These are phyloP conservation scores for Montipora sp. DNA, from an alignment of 64 coral and sea anemone genomes.

Conservation along the genomic window DNA sequence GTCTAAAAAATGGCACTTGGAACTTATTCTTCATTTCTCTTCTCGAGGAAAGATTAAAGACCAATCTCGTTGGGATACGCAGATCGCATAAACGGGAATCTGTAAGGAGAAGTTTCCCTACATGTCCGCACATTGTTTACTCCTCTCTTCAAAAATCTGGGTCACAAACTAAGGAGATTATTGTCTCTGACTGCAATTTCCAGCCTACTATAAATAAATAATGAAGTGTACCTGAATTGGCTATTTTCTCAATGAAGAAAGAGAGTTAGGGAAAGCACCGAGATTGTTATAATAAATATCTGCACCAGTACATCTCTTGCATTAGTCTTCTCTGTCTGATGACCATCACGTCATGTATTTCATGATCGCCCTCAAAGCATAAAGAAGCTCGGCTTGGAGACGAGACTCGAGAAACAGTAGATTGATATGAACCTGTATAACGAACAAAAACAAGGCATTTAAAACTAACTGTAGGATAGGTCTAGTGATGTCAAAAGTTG, in stretches of 20 bases:
- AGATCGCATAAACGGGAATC: no score
- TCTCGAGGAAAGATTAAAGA: no score
- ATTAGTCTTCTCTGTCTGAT: not conserved
- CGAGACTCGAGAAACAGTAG: constrained; percentile 85
- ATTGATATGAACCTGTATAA: constrained; percentile 90
- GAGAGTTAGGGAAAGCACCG: not conserved
- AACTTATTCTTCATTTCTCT: no score
- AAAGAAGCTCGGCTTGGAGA: constrained; percentile 91
- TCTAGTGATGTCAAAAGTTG: no score
- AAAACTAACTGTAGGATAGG: not conserved
- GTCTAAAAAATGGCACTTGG: no score
- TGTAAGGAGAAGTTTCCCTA: no score
- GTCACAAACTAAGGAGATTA: no score
- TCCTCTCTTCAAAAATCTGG: no score
- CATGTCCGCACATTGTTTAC: no score
- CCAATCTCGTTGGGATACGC: no score
- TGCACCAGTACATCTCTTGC: not conserved
- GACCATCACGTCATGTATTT: constrained; percentile 84
- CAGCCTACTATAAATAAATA: no score
- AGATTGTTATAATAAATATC: not conserved
- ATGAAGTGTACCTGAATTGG: not conserved
- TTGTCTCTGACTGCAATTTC: no score
- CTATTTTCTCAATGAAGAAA: not conserved
- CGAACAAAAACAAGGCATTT: not conserved
- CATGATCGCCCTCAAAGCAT: constrained; percentile 90